Conservation (phyloP, 2,113 vertebrate genomes). For the Anhinga rufa region DNA sequence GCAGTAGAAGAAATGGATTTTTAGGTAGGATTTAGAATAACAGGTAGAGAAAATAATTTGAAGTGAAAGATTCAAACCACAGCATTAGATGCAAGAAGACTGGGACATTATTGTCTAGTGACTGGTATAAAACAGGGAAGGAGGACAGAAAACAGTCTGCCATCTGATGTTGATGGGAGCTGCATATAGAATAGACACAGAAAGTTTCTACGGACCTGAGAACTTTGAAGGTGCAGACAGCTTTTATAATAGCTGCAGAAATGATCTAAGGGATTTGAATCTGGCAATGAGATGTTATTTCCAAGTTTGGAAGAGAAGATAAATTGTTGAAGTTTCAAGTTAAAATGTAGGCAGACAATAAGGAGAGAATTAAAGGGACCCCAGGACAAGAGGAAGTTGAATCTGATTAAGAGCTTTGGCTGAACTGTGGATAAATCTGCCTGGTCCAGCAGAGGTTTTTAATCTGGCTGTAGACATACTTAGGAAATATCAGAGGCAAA, state of each 20-base stretch:
- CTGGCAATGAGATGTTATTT: not conserved
- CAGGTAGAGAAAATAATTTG: not conserved
- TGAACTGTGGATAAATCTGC: not conserved
- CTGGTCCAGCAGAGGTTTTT: conserved; percentile 17
- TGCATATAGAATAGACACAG: not conserved
- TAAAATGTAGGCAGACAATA: not conserved
- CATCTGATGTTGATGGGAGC: not conserved
- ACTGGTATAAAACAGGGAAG: not conserved
- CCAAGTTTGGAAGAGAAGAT: not conserved
- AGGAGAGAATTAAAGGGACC: not conserved
- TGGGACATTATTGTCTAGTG: not conserved
- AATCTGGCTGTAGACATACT: conserved; percentile 13
- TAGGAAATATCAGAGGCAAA: not conserved
- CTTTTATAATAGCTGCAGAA: not conserved
- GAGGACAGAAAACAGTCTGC: not conserved
- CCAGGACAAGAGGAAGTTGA: not conserved
- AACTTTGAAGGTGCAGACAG: not conserved
- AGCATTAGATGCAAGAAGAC: not conserved
- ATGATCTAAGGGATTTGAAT: not conserved
- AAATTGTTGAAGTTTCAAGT: not conserved
- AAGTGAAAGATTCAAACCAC: not conserved
- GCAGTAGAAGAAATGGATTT: not conserved
- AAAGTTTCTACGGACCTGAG: not conserved
- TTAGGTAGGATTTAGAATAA: not conserved
- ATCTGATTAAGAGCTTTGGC: conserved; percentile 29